phyloP scores from a whole-genome alignment of 2,888 invertebrate genomes.

The Sinohyriopsis cumingii region DNA sequence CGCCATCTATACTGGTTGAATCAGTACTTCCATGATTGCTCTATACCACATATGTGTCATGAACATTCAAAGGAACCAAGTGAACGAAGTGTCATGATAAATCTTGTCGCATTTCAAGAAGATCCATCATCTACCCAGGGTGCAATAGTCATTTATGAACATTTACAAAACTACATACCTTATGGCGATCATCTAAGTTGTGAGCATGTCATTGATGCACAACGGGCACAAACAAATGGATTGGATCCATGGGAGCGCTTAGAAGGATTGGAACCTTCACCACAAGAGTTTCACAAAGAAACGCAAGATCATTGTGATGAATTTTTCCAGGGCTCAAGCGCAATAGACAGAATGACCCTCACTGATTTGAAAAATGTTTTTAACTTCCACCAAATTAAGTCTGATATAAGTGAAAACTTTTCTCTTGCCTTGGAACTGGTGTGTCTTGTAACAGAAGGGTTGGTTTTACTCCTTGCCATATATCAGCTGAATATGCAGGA shows the following conservation, averaged over 20 bases:
- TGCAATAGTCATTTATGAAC: constrained; percentile 11
- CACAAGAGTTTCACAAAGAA: constrained; percentile 34
- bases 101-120: neutral
- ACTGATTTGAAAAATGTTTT: constrained; percentile 23
- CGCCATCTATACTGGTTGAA: constrained; percentile 21
- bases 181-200: constrained; percentile 28
- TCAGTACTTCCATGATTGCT: constrained; percentile 7
- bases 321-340: constrained; percentile 24
- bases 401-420: constrained; percentile 28
- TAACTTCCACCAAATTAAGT: constrained; percentile 24
- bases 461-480: constrained; percentile 16
- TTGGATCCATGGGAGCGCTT: constrained; percentile 18
- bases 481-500: constrained; percentile 10
- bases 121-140: constrained; percentile 21
- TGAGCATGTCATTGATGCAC: too few species aligned
- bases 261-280: constrained; percentile 23
- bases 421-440: constrained; percentile 34
- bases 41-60: constrained; percentile 17
- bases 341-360: constrained; percentile 17
- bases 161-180: constrained; percentile 25
- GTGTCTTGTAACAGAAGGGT: constrained; percentile 16
- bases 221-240: constrained; percentile 18
- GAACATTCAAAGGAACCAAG: constrained; percentile 15
- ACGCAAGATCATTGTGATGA: constrained; percentile 27
- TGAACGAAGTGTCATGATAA: constrained; percentile 16